A percentile compares a stretch with the other conserved stretches of the same genome.
phyloP scores from a whole-genome alignment of 2,888 invertebrate species.

The Drosophila austrosaltans region DNA sequence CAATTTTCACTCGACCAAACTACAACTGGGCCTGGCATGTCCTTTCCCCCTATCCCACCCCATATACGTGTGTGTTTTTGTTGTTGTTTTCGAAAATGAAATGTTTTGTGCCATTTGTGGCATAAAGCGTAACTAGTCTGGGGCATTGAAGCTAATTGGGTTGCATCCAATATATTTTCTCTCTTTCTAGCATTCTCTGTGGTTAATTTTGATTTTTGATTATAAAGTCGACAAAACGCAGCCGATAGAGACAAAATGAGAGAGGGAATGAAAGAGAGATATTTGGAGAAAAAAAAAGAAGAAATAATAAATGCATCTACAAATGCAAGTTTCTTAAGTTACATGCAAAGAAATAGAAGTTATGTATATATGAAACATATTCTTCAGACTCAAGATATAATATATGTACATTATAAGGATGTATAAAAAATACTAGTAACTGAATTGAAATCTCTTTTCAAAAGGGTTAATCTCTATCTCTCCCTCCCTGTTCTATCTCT shows the following conservation, averaged over 20 bases:
- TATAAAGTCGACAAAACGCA: not conserved
- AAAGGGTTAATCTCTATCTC: not conserved
- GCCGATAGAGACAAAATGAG: too few species aligned
- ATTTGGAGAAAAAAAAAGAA: too few species aligned
- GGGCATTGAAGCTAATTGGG: constrained; percentile 38
- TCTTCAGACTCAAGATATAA: too few species aligned
- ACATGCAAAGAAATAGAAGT: too few species aligned
- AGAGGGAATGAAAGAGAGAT: too few species aligned
- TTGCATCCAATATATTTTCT: constrained; percentile 21
- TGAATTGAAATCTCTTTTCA: not conserved
- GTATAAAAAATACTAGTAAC: too few species aligned
- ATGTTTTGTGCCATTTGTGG: constrained; percentile 71
- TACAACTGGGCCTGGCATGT: constrained; percentile 34
- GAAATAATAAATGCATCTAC: too few species aligned
- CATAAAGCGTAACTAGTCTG: constrained; percentile 39
- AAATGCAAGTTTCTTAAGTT: too few species aligned
- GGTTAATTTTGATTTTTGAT: constrained; percentile 44
- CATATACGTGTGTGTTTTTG: not conserved
- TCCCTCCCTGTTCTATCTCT: not conserved
- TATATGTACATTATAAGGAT: too few species aligned
- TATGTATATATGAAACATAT: too few species aligned
- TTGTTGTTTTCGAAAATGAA: constrained; percentile 31
- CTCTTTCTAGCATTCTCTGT: constrained; percentile 10
- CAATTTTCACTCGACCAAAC: constrained; percentile 52
- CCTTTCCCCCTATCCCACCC: constrained; percentile 11